Evolutionary conservation across 2,888 invertebrate genomes (phyloP), one percentile per base, ranked within the genome.

Genomic region (Cancer borealis): DNA sequence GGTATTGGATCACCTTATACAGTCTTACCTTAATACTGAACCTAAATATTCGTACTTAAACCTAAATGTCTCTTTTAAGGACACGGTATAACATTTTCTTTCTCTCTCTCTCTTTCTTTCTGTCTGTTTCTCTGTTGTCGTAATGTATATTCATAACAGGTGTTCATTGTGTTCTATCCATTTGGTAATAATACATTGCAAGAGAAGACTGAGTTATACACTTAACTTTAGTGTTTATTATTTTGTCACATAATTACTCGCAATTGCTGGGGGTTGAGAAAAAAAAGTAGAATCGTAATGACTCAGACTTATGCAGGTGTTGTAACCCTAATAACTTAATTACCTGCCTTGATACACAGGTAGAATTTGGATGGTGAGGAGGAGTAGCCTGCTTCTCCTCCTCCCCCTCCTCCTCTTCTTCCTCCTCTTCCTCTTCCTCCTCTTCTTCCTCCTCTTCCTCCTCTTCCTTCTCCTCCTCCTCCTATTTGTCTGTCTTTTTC

Each of bases 221-320:
- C 79, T 79, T 79, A 79, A 79, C 79, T 30, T 30, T 30, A 30
- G 26, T 79, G 79, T 30, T 39, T 79, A 26, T 79, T 79, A 79
- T 79, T 79, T 79, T 79, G 79, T 79, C 79, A 79, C 79, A 30
- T 79, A 79, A 79, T 79, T 79, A 79, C 79, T 79, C 26, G 12
- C 30, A 79, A 79, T 26, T 26, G 14, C 79, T 12, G 79, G 79
- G 30, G 6, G 73, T 39, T 39, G 54, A 3, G 8, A 66, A 79
- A 79, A 66, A 66, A 66, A 17, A 17, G n/a, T 21, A 66, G 0
- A 66, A 17, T 14, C 66, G 12, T 17, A 79, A 79, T 79, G 26
- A 79, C 79, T 79, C 79, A 79, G 30, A 79, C 79, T 30, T 79
- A 79, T 79, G 79, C 79, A 79, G 79, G 79, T 79, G 79, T 79